Conservation (phyloP, 2,888 invertebrate genomes). For the Euzetes globulus region DNA sequence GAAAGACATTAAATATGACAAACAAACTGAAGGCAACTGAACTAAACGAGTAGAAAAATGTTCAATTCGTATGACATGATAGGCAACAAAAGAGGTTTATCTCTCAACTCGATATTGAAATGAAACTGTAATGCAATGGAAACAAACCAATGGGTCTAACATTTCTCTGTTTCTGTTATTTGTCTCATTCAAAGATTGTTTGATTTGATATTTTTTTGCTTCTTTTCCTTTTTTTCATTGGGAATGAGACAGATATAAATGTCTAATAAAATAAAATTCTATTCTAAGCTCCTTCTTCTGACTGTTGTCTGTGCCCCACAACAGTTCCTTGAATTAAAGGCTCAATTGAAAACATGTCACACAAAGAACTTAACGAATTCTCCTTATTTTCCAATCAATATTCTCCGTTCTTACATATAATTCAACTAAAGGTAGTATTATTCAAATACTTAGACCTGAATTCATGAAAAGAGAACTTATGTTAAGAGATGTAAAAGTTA, state of each 20-base stretch:
- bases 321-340: conserved; percentile 2
- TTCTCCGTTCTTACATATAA: not conserved
- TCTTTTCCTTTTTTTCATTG: not conserved
- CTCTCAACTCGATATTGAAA: not conserved
- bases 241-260: not conserved
- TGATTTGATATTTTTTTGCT: not conserved
- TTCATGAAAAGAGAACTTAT: not conserved
- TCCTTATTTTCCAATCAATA: conserved; percentile 16
- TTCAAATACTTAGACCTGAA: conserved; percentile 1
- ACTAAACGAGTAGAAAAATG: not conserved
- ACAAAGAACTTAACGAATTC: conserved; percentile 20
- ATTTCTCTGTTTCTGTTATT: not conserved
- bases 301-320: not conserved
- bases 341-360: conserved; percentile 11
- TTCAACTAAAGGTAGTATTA: not conserved
- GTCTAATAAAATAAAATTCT: conserved; percentile 9
- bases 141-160: not conserved
- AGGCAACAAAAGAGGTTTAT: conserved; percentile 13
- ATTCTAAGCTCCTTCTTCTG: not conserved
- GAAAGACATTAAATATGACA: conserved; percentile 27
- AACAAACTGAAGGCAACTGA: not conserved
- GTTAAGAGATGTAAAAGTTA: not conserved
- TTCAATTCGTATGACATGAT: not conserved
- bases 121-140: not conserved
- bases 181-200: conserved; percentile 6